Base-by-base conservation (phyloP, 2,113 vertebrate genomes). In the Choloepus hoffmanni region DNA sequence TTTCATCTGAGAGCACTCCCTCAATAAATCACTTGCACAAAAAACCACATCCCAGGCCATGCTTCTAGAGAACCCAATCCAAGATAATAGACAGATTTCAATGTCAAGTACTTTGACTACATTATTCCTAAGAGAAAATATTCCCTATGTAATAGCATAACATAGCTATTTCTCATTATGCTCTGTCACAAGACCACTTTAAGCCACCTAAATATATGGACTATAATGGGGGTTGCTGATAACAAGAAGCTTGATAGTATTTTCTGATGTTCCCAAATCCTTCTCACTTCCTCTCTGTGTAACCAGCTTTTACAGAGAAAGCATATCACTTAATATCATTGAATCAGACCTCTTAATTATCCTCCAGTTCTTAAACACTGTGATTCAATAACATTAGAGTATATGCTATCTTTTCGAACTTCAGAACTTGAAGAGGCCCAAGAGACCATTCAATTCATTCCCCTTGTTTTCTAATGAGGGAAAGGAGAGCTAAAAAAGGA, bases 301-400 rank as follows among this genome's bases (percentile, higher is more conserved):
- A 63, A 14, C n/a, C 50, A 73, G n/a, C n/a, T 94, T 92, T 78
- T 65, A 73, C 15, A 45, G 50, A 82, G 72, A 82, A 1, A 48
- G 1, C 24, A 60, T 79, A 18, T 43, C 65, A 85, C 48, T 91
- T 68, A 16, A n/a, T 18, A 48, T 84, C 94, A 76, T 0, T 83
- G 28, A 63, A 76, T 72, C 45, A 68, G 23, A 81, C 30, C 53
- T 77, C 77, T 94, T 82, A 94, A 72, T 74, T 92, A 28, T 95
- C 65, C 65, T 88, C 45, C 7, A 40, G 43, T 58, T 77, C 40
- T 96, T 87, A 45, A 82, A 73, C 19, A 60, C 15, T 92, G 24
- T 90, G 45, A 94, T 93, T 70, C 26, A 48, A 45, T 79, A 84
- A 60, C 28, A 55, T 33, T 62, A 62, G 40, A 33, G 68, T 90